A percentile compares a stretch with the other conserved stretches of the same genome.
phyloP scores from a whole-genome alignment of 2,888 invertebrate genomes.

The Acanthosepion pharaonis region DNA sequence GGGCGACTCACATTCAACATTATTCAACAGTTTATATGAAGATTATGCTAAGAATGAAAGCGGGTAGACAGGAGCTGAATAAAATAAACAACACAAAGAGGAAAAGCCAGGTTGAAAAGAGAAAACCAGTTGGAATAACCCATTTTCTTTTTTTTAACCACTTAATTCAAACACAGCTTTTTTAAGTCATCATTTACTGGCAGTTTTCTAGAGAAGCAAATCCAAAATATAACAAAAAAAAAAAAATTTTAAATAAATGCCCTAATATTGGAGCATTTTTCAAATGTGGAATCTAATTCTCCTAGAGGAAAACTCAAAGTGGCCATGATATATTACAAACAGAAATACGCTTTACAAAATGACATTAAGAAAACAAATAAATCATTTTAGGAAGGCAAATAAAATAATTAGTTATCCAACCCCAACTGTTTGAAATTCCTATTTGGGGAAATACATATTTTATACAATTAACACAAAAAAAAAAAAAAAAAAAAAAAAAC shows the following conservation, averaged over 20 bases:
- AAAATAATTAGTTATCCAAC: neutral
- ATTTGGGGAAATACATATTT: neutral
- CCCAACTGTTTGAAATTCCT: neutral
- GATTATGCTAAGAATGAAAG: neutral
- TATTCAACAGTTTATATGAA: constrained; percentile 8
- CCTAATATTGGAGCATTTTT: neutral
- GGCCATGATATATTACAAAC: neutral
- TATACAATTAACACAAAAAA: neutral
- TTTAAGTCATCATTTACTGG: too few species aligned
- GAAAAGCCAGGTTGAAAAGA: neutral
- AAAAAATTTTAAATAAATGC: neutral
- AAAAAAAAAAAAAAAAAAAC: neutral
- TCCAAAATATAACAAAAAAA: too few species aligned
- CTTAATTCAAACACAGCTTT: too few species aligned
- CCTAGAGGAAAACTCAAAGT: neutral
- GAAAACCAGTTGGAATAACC: neutral
- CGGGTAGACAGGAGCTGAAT: neutral
- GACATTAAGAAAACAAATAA: neutral
- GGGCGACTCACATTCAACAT: neutral
- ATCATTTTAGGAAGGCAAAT: neutral
- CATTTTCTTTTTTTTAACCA: too few species aligned
- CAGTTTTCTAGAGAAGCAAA: too few species aligned
- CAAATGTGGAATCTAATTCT: neutral
- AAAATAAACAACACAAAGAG: neutral
- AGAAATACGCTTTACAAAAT: neutral